Percentiles rank a stretch among this genome's conserved stretches.
phyloP scores from a whole-genome alignment of 2,888 invertebrate species.

The Andrena fulva region DNA sequence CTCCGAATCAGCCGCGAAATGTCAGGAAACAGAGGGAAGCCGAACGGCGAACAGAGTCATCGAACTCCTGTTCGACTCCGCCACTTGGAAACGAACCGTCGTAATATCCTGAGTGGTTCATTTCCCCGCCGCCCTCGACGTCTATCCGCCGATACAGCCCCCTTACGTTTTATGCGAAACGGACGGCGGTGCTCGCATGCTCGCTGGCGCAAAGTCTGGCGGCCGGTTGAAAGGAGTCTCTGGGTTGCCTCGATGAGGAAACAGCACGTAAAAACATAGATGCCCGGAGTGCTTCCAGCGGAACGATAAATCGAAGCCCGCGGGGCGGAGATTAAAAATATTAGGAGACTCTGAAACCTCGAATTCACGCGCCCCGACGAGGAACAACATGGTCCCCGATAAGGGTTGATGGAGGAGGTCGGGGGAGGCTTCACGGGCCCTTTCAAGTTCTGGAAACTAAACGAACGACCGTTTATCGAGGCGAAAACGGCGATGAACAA shows the following conservation, averaged over 20 bases:
- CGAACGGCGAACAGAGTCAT: conserved; percentile 40
- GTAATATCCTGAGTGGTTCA: conserved; percentile 57
- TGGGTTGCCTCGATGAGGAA: neutral
- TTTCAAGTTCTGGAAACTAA: conserved; percentile 18
- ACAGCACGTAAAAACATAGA: neutral
- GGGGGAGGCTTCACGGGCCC: neutral
- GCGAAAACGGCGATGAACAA: conserved; percentile 29
- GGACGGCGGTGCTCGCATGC: conserved; percentile 1
- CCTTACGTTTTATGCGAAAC: conserved; percentile 42
- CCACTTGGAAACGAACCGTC: conserved; percentile 47
- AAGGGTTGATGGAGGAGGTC: neutral
- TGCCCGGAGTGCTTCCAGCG: neutral
- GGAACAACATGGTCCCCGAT: neutral
- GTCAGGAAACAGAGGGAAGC: conserved; percentile 9
- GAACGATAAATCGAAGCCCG: neutral
- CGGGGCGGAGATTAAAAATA: neutral
- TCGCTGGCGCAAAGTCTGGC: neutral
- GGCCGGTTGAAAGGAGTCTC: neutral
- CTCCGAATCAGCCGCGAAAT: conserved; percentile 4
- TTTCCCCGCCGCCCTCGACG: conserved; percentile 31
- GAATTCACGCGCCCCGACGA: neutral
- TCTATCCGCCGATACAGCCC: conserved; percentile 26
- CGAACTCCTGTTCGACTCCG: conserved; percentile 41
- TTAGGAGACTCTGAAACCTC: neutral
- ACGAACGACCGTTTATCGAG: conserved; percentile 23